These are phyloP conservation scores for Isotomurus palustris DNA, from an alignment of 2,888 invertebrate genomes.

Conservation along the genomic window DNA sequence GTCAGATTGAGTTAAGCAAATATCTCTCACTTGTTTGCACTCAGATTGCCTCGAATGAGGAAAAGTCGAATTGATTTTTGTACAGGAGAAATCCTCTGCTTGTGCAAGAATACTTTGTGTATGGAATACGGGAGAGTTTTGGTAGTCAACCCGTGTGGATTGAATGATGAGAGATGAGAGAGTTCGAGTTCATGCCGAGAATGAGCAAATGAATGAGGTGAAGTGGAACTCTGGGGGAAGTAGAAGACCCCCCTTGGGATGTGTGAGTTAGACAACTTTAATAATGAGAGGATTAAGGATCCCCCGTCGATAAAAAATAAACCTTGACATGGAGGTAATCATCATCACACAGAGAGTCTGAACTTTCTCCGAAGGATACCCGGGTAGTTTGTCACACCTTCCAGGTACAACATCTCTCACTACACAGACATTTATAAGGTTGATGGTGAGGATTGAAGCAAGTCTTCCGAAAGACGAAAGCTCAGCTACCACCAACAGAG, in stretches of 20 bases:
- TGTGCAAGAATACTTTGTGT: no score
- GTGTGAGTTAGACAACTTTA: slow-evolving; percentile 32
- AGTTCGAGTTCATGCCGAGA: neutral
- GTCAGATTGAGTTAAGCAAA: neutral
- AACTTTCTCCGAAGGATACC: slow-evolving; percentile 9
- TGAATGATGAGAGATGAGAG: no score
- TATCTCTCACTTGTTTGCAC: neutral
- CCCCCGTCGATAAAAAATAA: slow-evolving; percentile 38
- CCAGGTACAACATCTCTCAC: slow-evolving; percentile 21
- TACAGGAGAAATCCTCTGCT: neutral
- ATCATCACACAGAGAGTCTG: slow-evolving; percentile 11
- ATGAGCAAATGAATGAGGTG: slow-evolving; percentile 3
- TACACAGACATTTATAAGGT: no score
- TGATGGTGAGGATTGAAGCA: no score
- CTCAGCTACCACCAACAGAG: slow-evolving; percentile 14
- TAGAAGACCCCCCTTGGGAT: slow-evolving; percentile 20
- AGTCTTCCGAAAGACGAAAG: slow-evolving; percentile 4
- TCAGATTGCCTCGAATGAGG: neutral
- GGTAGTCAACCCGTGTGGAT: neutral
- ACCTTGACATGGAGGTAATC: slow-evolving; percentile 38
- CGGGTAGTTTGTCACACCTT: slow-evolving; percentile 11
- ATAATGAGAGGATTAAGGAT: slow-evolving; percentile 44
- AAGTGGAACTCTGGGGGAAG: neutral
- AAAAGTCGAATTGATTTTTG: neutral
- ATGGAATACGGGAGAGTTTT: neutral